phyloP scores from a whole-genome alignment of 2,797 vertebrate species.

The Arrhamphus sclerolepis region DNA sequence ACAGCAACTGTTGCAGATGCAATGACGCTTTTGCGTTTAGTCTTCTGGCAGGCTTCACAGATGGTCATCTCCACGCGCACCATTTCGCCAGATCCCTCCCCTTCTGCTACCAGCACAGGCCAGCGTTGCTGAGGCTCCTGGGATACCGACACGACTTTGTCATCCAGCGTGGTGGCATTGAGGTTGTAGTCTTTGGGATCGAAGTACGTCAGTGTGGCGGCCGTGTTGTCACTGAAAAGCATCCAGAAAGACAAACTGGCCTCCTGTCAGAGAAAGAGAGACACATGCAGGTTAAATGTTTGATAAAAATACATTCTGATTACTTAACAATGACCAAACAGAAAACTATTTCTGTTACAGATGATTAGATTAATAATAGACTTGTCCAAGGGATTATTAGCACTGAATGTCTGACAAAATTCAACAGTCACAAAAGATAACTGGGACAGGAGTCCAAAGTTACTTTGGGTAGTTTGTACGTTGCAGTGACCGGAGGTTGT shows the following conservation, averaged over 20 bases:
- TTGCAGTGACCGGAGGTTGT: no score
- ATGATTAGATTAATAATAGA: no score
- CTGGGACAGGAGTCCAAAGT: no score
- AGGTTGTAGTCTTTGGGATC: slow-evolving; percentile 96
- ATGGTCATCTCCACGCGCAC: slow-evolving; percentile 92
- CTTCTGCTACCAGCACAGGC: slow-evolving; percentile 90
- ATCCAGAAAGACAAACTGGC: slow-evolving; percentile 94
- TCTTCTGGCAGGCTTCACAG: slow-evolving; percentile 95
- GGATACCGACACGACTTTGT: slow-evolving; percentile 87
- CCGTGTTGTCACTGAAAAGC: slow-evolving; percentile 94
- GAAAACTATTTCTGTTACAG: no score
- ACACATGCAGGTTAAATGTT: slow-evolving; percentile 3
- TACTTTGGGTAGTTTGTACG: no score
- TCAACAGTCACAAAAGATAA: no score
- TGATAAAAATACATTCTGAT: not conserved
- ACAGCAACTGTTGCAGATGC: slow-evolving; percentile 85
- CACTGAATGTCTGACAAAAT: no score
- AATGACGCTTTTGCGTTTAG: slow-evolving; percentile 93
- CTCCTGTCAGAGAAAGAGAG: slow-evolving; percentile 82
- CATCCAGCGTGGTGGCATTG: slow-evolving; percentile 89
- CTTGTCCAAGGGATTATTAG: no score
- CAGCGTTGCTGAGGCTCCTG: slow-evolving; percentile 87
- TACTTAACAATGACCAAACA: not conserved
- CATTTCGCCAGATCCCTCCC: slow-evolving; percentile 87
- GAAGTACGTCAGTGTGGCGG: slow-evolving; percentile 88